Evolutionary conservation across 2,797 vertebrate genomes (phyloP), one percentile per base, ranked within the genome.

Genomic region (Trichosurus vulpecula): DNA sequence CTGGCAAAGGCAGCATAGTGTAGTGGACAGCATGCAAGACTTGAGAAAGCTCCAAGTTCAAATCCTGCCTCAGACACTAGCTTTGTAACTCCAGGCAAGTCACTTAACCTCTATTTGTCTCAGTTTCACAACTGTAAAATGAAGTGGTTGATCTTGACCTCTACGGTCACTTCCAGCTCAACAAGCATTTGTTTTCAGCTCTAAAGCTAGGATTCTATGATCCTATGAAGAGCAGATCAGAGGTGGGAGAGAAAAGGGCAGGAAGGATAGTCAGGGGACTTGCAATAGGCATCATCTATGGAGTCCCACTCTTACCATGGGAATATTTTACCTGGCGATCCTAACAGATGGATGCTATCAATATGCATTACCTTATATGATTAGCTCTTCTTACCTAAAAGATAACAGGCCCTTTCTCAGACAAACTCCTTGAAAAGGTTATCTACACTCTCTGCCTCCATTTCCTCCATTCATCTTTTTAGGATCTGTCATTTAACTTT

Each of bases 301-400:
- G 93, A 89, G 91, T 55, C 29, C 35, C 61, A n/a, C 41, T 54
- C 25, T 47, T 35, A 12, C 30, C 1, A 0, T 13, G 10, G 41
- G 54, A 61, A 66, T 61, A 54, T 14, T 55, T 6, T 52, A 52
- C 13, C 14, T 27, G 41, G 27, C 1, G 52, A 47, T 87, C 90
- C 35, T 90, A 30, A 27, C 30, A 0, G 8, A 31, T 47, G 2
- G 35, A 11, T 55, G 3, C 58, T 31, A 10, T 19, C 61, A 81
- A 87, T 31, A 52, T 22, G 25, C 54, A 61, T 57, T 95, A 92
- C 94, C 30, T 35, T 93, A 51, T 57, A 92, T 66, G 29, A 92
- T 54, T 93, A 93, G 58, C 66, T 66, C 91, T 93, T 93, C 53
- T 92, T n/a, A 93, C 52, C 52, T 92, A 95, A 51, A 66, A 27